These are phyloP conservation scores for Holotrichia oblita DNA, from an alignment of 1,140 invertebrate genomes.

Conservation along the genomic window DNA sequence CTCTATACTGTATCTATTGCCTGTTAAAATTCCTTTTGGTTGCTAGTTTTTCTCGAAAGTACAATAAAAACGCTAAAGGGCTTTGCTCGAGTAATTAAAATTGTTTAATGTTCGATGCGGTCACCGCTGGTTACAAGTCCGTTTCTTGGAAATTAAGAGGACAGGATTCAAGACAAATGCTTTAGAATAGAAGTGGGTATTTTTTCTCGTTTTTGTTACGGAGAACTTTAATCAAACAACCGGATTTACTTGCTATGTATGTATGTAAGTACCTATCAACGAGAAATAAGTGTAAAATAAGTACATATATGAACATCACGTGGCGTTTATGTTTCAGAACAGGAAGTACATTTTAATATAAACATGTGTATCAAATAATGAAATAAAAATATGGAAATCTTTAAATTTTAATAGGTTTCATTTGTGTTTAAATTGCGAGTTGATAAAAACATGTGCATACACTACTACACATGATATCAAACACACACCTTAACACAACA, in stretches of 20 bases:
- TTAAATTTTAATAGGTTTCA: no score
- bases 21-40: constrained; percentile 31
- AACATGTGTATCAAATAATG: no score
- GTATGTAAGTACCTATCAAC: background rate
- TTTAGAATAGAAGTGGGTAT: constrained; percentile 2
- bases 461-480: no score
- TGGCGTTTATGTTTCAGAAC: no score
- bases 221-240: background rate
- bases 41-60: constrained; percentile 31
- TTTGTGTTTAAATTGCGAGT: no score
- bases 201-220: background rate
- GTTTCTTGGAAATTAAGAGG: constrained; percentile 33
- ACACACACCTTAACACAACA: no score
- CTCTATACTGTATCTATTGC: constrained; percentile 29
- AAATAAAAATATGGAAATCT: no score
- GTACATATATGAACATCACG: no score
- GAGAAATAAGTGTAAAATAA: background rate
- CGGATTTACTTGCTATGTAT: background rate
- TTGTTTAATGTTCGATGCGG: constrained; percentile 16
- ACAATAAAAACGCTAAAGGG: constrained; percentile 31
- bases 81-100: constrained; percentile 25
- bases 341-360: no score
- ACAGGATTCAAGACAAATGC: constrained; percentile 33
- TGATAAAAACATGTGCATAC: no score
- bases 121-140: constrained; percentile 16